phyloP scores from a whole-genome alignment of 2,797 vertebrate genomes.

The Cryptoblepharus egeriae region DNA sequence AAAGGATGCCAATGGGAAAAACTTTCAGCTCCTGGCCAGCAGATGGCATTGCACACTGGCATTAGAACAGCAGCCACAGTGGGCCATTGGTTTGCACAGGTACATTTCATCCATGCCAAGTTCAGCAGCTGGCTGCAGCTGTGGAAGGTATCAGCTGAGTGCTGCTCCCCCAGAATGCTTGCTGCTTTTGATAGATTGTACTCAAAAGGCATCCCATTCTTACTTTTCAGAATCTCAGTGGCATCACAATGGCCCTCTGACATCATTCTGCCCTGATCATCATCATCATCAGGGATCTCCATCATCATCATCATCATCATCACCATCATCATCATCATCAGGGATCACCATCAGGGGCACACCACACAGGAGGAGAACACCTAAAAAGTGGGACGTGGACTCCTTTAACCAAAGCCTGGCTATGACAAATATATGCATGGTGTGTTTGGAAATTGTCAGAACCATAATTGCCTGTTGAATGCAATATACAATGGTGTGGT shows the following conservation, averaged over 20 bases:
- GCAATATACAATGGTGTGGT: too few species aligned
- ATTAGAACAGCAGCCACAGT: constrained; percentile 17
- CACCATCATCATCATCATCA: too few species aligned
- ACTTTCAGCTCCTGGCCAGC: constrained; percentile 61
- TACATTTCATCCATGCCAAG: not conserved
- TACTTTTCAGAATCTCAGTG: not conserved
- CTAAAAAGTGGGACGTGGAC: not conserved
- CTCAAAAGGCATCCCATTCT: not conserved
- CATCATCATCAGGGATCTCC: too few species aligned
- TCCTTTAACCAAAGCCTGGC: not conserved
- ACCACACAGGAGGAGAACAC: not conserved
- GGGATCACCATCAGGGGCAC: too few species aligned
- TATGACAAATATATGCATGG: not conserved
- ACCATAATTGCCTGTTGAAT: too few species aligned
- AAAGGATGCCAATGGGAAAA: not conserved
- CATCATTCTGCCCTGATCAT: not conserved
- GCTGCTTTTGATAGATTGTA: not conserved
- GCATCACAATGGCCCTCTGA: not conserved
- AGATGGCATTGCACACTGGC: constrained; percentile 83
- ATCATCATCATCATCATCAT: too few species aligned
- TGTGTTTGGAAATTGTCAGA: not conserved
- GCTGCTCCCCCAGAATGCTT: not conserved
- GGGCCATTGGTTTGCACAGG: not conserved
- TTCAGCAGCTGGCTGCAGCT: not conserved
- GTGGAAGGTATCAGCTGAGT: not conserved